phyloP scores from a whole-genome alignment of 2,797 vertebrate genomes.

The Microctenopoma steveboyesi region DNA sequence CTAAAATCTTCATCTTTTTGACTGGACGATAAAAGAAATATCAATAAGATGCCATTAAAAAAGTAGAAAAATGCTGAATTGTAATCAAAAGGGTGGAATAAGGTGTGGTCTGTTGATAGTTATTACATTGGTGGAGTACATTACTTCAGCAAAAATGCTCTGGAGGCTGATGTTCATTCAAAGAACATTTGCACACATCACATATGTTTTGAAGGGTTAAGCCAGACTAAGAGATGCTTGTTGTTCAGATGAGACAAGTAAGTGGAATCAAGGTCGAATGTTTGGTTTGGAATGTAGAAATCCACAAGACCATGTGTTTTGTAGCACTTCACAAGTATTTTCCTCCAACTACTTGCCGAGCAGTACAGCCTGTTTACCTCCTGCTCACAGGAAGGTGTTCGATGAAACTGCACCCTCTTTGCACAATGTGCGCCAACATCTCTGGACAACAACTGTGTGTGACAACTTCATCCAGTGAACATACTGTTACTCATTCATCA shows the following conservation, averaged over 20 bases:
- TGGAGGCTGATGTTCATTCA: not conserved
- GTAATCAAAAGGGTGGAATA: not conserved
- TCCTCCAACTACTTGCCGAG: not conserved
- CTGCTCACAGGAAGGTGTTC: too few species aligned
- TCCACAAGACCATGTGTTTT: constrained; percentile 1
- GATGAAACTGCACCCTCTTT: too few species aligned
- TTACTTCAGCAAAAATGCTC: too few species aligned
- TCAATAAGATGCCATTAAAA: constrained; percentile 2
- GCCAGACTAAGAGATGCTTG: not conserved
- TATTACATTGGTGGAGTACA: too few species aligned
- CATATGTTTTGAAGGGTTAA: constrained; percentile 18
- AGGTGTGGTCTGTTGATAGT: too few species aligned
- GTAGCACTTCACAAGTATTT: not conserved
- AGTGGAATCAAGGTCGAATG: not conserved
- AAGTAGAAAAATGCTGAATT: not conserved
- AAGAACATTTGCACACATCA: constrained; percentile 13
- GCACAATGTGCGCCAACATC: too few species aligned
- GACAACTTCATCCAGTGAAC: too few species aligned
- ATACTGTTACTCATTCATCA: too few species aligned
- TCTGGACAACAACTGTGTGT: too few species aligned
- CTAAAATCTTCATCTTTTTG: constrained; percentile 48
- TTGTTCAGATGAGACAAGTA: constrained; percentile 9
- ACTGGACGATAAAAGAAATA: constrained; percentile 9
- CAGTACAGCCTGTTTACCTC: not conserved
- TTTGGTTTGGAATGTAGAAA: not conserved